These are phyloP conservation scores for Diabrotica balteata DNA, from an alignment of 2,888 invertebrate genomes.

Conservation along the genomic window DNA sequence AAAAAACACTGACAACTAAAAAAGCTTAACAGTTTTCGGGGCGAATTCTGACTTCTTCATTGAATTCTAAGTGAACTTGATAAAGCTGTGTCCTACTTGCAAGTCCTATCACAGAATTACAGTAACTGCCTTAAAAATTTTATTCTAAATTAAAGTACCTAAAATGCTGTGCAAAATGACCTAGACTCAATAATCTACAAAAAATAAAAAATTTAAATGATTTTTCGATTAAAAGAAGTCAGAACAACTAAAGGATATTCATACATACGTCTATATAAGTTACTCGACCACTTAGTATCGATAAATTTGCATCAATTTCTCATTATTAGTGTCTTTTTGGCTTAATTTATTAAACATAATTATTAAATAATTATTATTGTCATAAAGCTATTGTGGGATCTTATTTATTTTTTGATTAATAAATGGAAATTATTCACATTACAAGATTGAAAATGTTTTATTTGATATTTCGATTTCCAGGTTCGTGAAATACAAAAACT, in stretches of 20 bases:
- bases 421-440: no score
- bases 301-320: no score
- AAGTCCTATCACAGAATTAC: background rate
- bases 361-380: no score
- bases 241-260: conserved; percentile 23
- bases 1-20: conserved; percentile 59
- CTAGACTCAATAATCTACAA: background rate
- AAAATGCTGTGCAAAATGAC: background rate
- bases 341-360: no score
- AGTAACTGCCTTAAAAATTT: background rate
- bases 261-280: conserved; percentile 7
- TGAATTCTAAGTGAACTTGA: background rate
- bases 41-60: conserved; percentile 39
- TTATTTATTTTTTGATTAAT: no score
- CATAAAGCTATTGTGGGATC: no score
- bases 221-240: conserved; percentile 19
- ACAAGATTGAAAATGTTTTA: no score
- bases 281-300: no score
- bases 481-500: no score
- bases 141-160: background rate
- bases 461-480: no score
- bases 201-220: conserved; percentile 1
- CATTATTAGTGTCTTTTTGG: no score
- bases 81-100: background rate
- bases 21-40: conserved; percentile 50